Base-by-base conservation (phyloP, 2,888 invertebrate species). In the Nysson spinosus region DNA sequence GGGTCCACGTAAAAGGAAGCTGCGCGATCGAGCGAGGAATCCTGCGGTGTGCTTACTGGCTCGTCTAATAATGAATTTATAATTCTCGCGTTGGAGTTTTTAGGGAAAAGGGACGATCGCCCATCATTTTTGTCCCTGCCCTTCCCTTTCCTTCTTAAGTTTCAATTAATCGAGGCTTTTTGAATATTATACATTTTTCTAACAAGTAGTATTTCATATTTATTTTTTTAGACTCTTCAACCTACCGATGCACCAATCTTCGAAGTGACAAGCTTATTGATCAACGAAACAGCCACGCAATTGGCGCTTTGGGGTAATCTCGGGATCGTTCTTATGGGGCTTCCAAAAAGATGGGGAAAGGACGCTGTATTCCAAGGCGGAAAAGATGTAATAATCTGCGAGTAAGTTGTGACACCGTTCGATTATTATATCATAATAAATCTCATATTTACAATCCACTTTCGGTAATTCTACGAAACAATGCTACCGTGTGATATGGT, bases 271-370 rank as follows among this genome's bases (percentile, higher is more conserved):
- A 89, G 90, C 12, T 80, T 96, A 67, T 81, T 90, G 69, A 89
- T 91, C 82, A 95, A 94, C 83, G 88, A 89, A 12, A 91, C 91
- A 32, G 92, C 92, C 22, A 91, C 92, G 49, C 89, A 93, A 43
- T 82, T 95, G 43, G 92, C 92, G 50, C 88, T 94, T 9, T 91
- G 92, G 89, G 95, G 95, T 0, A 88, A 91, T 4, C 88, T 91
- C 44, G 95, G 95, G 0, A 90, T 94, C 54, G 89, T 91, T 47
- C 89, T 95, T 9, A 88, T 93, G 16, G 92, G 94, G 79, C 88
- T 96, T 58, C 95, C 95, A 0, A 88, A 91, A 39, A 88, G 93
- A 64, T 93, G 92, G 91, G 94, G 94, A 9, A 90, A 92, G 14
- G 90, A 91, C 9, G 91, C 92, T 0, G 90, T 91, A 51, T 93